These are phyloP conservation scores for Gymnobelideus leadbeateri DNA, from an alignment of 2,113 vertebrate species.

Conservation along the genomic window DNA sequence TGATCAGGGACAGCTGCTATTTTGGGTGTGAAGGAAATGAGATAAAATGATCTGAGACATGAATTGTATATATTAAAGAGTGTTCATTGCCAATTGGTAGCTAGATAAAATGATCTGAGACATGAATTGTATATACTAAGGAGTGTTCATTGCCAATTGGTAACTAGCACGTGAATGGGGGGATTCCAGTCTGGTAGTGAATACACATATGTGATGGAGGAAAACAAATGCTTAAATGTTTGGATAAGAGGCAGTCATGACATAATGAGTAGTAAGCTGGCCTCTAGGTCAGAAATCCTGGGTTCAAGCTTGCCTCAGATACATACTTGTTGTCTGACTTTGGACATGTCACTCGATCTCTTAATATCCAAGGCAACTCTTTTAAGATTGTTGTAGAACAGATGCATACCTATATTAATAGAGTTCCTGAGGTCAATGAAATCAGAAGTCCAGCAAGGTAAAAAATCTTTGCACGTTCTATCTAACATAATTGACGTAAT, in stretches of 20 bases:
- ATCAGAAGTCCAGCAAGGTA: neutral
- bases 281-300: neutral
- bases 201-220: neutral
- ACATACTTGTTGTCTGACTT: neutral
- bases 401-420: neutral
- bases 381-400: neutral
- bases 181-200: neutral
- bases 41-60: neutral
- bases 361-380: neutral
- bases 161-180: neutral
- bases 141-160: neutral
- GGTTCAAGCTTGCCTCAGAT: neutral
- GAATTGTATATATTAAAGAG: neutral
- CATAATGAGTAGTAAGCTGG: neutral
- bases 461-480: neutral
- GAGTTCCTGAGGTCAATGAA: neutral
- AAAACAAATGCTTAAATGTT: neutral
- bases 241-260: neutral
- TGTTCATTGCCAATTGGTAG: neutral
- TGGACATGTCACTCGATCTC: neutral
- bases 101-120: neutral
- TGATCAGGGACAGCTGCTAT: neutral
- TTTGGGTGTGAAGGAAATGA: neutral
- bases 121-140: constrained; percentile 6
- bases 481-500: neutral